These are phyloP conservation scores for Galerucella pusilla DNA, from an alignment of 2,888 invertebrate species.

Conservation along the genomic window DNA sequence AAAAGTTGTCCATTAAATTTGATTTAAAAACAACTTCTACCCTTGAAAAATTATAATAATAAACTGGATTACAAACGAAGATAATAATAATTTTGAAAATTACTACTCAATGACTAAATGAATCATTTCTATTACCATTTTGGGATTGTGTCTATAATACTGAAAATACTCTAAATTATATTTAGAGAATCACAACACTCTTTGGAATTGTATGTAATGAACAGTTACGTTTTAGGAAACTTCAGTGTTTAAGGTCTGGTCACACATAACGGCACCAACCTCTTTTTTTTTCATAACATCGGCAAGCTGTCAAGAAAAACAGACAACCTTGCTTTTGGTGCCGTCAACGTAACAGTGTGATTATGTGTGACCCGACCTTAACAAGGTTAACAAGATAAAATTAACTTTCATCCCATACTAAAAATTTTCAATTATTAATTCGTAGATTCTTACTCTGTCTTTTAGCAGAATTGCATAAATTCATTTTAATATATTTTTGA, in stretches of 20 bases:
- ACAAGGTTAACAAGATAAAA: too few relatives aligned
- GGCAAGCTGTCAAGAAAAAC: too few relatives aligned
- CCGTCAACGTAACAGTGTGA: too few relatives aligned
- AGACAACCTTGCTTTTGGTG: too few relatives aligned
- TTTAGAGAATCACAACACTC: constrained; percentile 3
- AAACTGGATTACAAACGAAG: not conserved
- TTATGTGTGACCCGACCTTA: too few relatives aligned
- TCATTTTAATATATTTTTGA: not conserved
- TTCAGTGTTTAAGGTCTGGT: not conserved
- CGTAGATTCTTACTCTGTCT: too few relatives aligned
- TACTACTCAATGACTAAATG: not conserved
- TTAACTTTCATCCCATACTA: not conserved
- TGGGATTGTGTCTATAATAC: constrained; percentile 4
- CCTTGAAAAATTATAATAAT: not conserved
- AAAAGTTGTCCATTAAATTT: not conserved
- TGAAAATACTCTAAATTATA: not conserved
- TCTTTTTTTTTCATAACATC: too few relatives aligned
- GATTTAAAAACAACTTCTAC: not conserved
- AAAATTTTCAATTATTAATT: too few relatives aligned
- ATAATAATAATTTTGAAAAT: not conserved
- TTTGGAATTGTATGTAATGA: not conserved
- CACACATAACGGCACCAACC: too few relatives aligned
- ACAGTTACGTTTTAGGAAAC: not conserved
- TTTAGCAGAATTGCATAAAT: too few relatives aligned
- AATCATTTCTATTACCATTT: not conserved